Evolutionary conservation across 2,113 vertebrate species (phyloP), one percentile per base, ranked within the genome.

Genomic region (Indri indri): DNA sequence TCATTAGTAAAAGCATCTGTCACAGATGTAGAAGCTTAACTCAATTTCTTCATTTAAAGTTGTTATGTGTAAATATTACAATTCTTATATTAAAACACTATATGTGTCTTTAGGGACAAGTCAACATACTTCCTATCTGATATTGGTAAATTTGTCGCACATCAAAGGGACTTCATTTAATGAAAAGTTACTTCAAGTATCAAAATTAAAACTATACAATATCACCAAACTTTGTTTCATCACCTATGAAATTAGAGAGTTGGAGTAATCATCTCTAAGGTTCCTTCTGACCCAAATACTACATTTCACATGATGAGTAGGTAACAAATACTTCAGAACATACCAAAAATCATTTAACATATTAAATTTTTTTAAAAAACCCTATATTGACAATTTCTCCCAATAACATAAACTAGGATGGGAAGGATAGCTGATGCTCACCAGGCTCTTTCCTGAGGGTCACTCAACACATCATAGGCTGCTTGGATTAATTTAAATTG

Each of bases 401-500:
- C 50, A 40, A 66, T 25, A 59, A 54, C 76, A 40, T 4, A 66
- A 50, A 42, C 11, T 1, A 59, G 9, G 7, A 63, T 4, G n/a
- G 13, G 7, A 37, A 23, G 20, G 34, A 11, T 6, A 71, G 54
- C 0, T 0, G 2, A 65, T 11, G 95, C 98, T 94, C 90, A 99
- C 99, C 99, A 99, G 5, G 99, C 99, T 98, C 99, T 98, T 87
- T 99, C 99, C 98, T 99, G 99, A 13, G 99, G 99, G 98, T 99
- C 99, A 95, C 99, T 99, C 65, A 99, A 98, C 6, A 99, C 99
- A 12, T 99, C 99, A 13, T 99, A 99, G 0, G 99, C 99, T 5
- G 99, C 99, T 97, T 99, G 99, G 90, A 99, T 99, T 96, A 99
- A 96, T 95, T 99, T 99, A 97, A 99, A 99, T 61, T 99, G 99